A percentile compares a stretch with the other conserved stretches of the same genome.
These are phyloP conservation scores for Aldrovandia affinis DNA, from an alignment of 2,797 vertebrate genomes.

Conservation along the genomic window DNA sequence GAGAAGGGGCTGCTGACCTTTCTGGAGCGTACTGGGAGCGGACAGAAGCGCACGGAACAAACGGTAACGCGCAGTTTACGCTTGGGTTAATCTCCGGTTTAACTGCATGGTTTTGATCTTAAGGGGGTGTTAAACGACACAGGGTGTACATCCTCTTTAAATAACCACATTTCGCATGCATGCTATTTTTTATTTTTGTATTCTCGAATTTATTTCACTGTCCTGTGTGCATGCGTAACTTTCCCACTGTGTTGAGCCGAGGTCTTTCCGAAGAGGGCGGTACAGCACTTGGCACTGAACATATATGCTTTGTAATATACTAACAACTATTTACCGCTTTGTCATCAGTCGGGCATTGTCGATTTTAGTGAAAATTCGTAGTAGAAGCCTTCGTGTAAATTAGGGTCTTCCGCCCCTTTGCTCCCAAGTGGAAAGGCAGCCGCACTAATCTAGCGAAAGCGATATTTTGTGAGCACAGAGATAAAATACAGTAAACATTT, in stretches of 20 bases:
- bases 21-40: background rate
- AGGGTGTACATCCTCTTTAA: background rate
- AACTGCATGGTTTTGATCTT: background rate
- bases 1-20: background rate
- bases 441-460: background rate
- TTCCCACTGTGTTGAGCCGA: background rate
- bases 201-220: background rate
- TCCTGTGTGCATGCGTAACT: background rate
- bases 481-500: background rate
- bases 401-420: background rate
- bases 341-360: background rate
- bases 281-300: conserved; percentile 29
- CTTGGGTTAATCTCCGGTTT: background rate
- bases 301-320: background rate
- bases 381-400: background rate
- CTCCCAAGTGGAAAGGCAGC: no score
- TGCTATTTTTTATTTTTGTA: no score
- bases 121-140: background rate
- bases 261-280: conserved; percentile 40
- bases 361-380: background rate
- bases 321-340: background rate
- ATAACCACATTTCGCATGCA: background rate
- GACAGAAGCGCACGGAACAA: background rate
- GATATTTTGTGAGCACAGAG: background rate
- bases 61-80: conserved; percentile 23